A percentile compares a stretch with the other conserved stretches of the same genome.
Evolutionary conservation across 2,113 vertebrate species (phyloP).

Genomic region (Heliornis fulica): DNA sequence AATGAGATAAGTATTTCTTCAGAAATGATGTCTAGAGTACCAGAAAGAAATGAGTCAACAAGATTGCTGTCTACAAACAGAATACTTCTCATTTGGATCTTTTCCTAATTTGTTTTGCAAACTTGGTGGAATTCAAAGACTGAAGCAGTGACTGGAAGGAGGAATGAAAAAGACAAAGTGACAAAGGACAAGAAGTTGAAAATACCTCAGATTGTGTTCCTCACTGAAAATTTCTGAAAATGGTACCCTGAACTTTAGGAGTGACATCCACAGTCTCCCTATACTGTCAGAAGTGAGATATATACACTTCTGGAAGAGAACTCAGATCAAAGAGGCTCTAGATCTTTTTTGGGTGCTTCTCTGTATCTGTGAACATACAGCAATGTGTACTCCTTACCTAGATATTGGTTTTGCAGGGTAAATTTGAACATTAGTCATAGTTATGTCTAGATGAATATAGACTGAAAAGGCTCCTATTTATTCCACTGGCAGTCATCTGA

Average conservation of each 20-base stretch:
- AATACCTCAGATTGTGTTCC: not conserved
- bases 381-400: not conserved
- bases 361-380: not conserved
- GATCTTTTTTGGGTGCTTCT: not conserved
- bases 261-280: not conserved
- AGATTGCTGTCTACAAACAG: not conserved
- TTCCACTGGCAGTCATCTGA: not conserved
- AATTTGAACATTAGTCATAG: not conserved
- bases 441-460: not conserved
- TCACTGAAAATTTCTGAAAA: not conserved
- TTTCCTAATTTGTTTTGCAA: not conserved
- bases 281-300: not conserved
- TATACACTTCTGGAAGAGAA: not conserved
- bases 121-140: slow-evolving; percentile 1
- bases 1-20: slow-evolving; percentile 18
- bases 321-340: not conserved
- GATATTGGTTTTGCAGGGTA: not conserved
- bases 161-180: not conserved
- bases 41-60: not conserved
- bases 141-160: not conserved
- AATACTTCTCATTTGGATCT: not conserved
- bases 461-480: slow-evolving; percentile 34
- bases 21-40: not conserved
- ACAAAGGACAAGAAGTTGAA: not conserved
- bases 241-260: not conserved